phyloP scores from a whole-genome alignment of 2,113 vertebrate species.

The Thomomys bottae region DNA sequence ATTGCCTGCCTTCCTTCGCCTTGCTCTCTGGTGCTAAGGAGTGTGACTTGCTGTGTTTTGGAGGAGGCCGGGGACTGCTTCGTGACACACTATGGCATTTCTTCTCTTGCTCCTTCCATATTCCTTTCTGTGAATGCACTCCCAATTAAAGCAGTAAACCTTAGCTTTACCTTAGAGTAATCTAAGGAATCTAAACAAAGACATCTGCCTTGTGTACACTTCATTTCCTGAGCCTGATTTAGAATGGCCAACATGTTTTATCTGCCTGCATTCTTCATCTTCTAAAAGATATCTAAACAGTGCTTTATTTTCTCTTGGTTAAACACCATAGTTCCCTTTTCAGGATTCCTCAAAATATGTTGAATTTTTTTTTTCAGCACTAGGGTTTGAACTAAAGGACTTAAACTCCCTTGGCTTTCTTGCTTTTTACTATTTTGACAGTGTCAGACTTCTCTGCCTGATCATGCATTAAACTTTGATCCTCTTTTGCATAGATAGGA shows the following conservation, averaged over 20 bases:
- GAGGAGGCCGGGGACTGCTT: background rate
- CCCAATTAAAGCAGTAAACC: background rate
- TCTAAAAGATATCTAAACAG: background rate
- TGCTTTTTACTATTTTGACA: too few relatives aligned
- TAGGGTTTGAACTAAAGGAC: too few relatives aligned
- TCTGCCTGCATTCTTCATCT: background rate
- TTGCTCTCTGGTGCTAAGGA: background rate
- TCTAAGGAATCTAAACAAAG: background rate
- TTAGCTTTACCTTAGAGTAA: slow-evolving; percentile 21
- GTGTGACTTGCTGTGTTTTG: background rate
- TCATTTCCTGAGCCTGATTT: background rate
- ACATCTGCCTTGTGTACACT: background rate
- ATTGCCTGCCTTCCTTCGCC: background rate
- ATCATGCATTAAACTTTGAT: too few relatives aligned
- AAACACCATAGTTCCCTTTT: background rate
- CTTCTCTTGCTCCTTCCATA: background rate
- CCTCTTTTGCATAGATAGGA: too few relatives aligned
- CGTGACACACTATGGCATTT: background rate
- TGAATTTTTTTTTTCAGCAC: too few relatives aligned
- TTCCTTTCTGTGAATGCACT: background rate
- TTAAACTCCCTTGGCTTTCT: too few relatives aligned
- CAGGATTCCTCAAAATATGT: background rate
- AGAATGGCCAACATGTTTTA: background rate
- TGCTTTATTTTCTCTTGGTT: background rate
- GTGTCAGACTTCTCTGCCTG: too few relatives aligned